phyloP scores from a whole-genome alignment of 2,888 invertebrate species.

The Oegoconia quadripuncta region DNA sequence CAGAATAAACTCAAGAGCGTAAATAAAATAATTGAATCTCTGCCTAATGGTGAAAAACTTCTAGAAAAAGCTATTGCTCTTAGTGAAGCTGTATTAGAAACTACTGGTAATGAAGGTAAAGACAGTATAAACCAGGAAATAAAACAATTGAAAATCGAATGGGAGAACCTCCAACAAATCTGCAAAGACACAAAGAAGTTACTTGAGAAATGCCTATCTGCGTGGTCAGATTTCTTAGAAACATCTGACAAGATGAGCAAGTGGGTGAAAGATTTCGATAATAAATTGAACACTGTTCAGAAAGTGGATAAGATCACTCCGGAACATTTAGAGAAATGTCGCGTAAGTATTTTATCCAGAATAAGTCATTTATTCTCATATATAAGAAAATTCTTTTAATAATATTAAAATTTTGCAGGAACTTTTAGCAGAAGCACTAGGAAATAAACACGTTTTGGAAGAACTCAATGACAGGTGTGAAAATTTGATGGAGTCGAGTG shows the following conservation, averaged over 20 bases:
- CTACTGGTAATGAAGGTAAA: slow-evolving; percentile 90
- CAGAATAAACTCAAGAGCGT: slow-evolving; percentile 87
- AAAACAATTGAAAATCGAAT: slow-evolving; percentile 87
- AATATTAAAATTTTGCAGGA: slow-evolving; percentile 51
- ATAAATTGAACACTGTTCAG: slow-evolving; percentile 81
- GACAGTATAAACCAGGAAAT: slow-evolving; percentile 90
- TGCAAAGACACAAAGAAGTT: slow-evolving; percentile 87
- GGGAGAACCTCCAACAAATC: slow-evolving; percentile 88
- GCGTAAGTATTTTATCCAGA: slow-evolving; percentile 79
- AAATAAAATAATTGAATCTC: slow-evolving; percentile 81
- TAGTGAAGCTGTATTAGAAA: slow-evolving; percentile 86
- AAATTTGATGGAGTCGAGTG: slow-evolving; percentile 90
- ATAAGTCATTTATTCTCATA: neutral
- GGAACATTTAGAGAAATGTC: slow-evolving; percentile 87
- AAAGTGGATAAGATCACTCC: slow-evolving; percentile 87
- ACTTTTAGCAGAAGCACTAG: slow-evolving; percentile 86
- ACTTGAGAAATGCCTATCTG: slow-evolving; percentile 85
- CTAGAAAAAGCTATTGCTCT: slow-evolving; percentile 86
- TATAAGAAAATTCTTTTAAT: neutral
- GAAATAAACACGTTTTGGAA: slow-evolving; percentile 88
- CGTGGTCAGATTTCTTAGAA: slow-evolving; percentile 89
- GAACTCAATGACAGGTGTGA: slow-evolving; percentile 93
- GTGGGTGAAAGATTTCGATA: slow-evolving; percentile 86
- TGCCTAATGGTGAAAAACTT: slow-evolving; percentile 85
- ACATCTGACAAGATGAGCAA: slow-evolving; percentile 85